Percentiles rank a stretch among this genome's conserved stretches.
Conservation (phyloP, 1,140 invertebrate genomes). For the Neomicropteryx cornuta region DNA sequence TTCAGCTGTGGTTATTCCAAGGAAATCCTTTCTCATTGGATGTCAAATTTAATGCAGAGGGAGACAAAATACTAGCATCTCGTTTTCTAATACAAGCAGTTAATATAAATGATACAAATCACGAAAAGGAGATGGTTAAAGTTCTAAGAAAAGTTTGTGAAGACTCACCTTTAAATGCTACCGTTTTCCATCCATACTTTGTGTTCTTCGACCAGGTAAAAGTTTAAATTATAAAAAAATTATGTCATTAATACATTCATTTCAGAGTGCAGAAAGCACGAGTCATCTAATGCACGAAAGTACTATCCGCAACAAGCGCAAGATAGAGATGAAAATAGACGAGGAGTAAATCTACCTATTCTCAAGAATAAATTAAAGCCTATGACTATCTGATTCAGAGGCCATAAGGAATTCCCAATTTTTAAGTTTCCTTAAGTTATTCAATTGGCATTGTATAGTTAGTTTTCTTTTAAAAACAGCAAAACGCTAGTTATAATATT, state of each 20-base stretch:
- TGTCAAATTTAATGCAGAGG: conserved; percentile 69
- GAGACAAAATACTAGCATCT: conserved; percentile 66
- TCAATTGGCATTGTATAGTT: too few relatives aligned
- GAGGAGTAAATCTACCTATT: too few relatives aligned
- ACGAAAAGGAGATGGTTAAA: conserved; percentile 84
- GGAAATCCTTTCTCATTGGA: conserved; percentile 69
- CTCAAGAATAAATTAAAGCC: too few relatives aligned
- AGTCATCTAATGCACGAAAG: too few relatives aligned
- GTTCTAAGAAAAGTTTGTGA: conserved; percentile 66
- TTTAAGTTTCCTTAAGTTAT: too few relatives aligned
- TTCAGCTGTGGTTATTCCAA: conserved; percentile 59
- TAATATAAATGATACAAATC: conserved; percentile 80
- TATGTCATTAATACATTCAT: too few relatives aligned
- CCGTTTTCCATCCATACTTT: conserved; percentile 90
- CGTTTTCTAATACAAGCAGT: conserved; percentile 82
- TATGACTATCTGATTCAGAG: background rate
- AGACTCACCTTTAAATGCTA: conserved; percentile 70
- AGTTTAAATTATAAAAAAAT: background rate
- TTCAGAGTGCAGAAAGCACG: too few relatives aligned
- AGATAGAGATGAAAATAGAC: too few relatives aligned
- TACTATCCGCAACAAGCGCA: too few relatives aligned
- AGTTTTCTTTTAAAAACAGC: too few relatives aligned
- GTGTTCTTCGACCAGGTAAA: conserved; percentile 85
- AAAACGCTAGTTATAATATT: too few relatives aligned
- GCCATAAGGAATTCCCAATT: background rate